Evolutionary conservation across 2,797 vertebrate species (phyloP).

Genomic region (Sebastes hubbsi): DNA sequence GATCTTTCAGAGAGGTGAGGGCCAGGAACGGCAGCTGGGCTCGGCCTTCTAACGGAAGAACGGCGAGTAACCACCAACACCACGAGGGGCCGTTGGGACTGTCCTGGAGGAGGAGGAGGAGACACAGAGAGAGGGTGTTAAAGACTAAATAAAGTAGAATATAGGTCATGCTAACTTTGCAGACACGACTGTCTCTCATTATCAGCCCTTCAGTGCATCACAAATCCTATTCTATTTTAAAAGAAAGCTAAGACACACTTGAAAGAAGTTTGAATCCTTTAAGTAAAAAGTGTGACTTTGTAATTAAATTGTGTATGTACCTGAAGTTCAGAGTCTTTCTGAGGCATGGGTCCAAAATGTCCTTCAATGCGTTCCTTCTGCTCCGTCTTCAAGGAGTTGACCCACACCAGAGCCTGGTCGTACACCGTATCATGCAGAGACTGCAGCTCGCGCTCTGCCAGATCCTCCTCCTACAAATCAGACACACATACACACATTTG

Average conservation of each 20-base stretch:
- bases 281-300: neutral
- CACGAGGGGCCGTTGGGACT: conserved; percentile 90
- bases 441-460: conserved; percentile 87
- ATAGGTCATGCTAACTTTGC: too few relatives aligned
- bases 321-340: conserved; percentile 89
- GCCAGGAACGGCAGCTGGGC: conserved; percentile 91
- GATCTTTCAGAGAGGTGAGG: conserved; percentile 90
- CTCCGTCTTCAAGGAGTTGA: conserved; percentile 89
- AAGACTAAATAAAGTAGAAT: neutral
- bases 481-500: neutral
- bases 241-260: neutral
- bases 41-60: conserved; percentile 89
- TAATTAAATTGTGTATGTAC: conserved; percentile 61
- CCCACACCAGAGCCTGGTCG: conserved; percentile 91
- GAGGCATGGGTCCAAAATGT: conserved; percentile 93
- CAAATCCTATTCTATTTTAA: neutral
- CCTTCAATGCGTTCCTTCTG: conserved; percentile 91
- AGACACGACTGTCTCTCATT: too few relatives aligned
- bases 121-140: neutral
- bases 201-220: neutral
- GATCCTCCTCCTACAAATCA: conserved; percentile 85
- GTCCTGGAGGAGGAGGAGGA: conserved; percentile 70
- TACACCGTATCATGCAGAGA: conserved; percentile 88
- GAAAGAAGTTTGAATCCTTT: neutral
- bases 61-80: conserved; percentile 93